Conservation (phyloP, 2,888 invertebrate species). For the Eilema griseolum region DNA sequence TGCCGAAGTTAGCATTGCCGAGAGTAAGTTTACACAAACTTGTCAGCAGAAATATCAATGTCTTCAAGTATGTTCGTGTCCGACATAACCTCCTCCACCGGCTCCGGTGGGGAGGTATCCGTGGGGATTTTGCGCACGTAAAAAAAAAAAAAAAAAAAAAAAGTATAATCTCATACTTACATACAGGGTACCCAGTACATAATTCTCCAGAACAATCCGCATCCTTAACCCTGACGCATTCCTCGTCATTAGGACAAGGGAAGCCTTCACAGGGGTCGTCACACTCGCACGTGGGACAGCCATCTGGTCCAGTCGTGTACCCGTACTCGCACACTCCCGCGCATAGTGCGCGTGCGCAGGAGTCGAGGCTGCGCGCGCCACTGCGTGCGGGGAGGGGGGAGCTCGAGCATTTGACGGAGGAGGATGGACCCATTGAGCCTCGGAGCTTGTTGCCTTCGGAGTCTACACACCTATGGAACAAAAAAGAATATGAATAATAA, state of each 20-base stretch:
- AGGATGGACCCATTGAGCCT: conserved; percentile 93
- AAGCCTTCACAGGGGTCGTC: conserved; percentile 94
- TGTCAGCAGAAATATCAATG: no score
- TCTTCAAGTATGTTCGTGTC: no score
- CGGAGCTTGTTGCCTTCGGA: conserved; percentile 91
- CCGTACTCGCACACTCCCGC: conserved; percentile 95
- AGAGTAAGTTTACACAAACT: no score
- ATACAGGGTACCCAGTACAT: conserved; percentile 92
- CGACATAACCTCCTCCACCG: no score
- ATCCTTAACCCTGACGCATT: conserved; percentile 91
- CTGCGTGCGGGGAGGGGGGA: conserved; percentile 69
- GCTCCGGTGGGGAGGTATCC: no score
- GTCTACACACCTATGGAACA: conserved; percentile 89
- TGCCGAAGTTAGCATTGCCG: no score
- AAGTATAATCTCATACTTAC: conserved; percentile 83
- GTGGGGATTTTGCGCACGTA: no score
- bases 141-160: no score
- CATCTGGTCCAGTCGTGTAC: conserved; percentile 89
- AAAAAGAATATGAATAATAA: neutral
- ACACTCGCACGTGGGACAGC: conserved; percentile 95
- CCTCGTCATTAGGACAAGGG: conserved; percentile 90
- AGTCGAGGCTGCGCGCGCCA: conserved; percentile 83
- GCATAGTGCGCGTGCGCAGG: conserved; percentile 91
- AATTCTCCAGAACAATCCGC: conserved; percentile 88
- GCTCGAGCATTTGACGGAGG: conserved; percentile 88